Evolutionary conservation across 2,888 invertebrate genomes (phyloP), one percentile per base, ranked within the genome.

Genomic region (Tachina grossa): DNA sequence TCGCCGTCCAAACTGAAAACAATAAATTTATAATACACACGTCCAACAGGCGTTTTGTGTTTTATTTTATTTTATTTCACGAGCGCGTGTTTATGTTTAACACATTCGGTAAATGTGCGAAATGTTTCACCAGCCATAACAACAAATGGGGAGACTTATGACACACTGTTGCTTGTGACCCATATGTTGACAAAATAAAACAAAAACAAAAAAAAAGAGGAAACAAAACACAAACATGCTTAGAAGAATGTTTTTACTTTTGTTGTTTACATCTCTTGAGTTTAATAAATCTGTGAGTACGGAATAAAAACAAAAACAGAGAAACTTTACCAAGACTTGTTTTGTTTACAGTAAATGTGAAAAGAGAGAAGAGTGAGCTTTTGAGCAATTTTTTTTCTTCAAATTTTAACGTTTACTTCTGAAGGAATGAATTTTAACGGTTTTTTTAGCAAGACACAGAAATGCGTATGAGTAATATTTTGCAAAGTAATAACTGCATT

Each of bases 1-100:
- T 88, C 84, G 84, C 87, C 87, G 87, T 87, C 87, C 87, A 85
- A 88, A 88, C 88, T 88, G 87, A 85, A 82, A 57, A 76, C 69
- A 78, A 61, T 22, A 83, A 59, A 51, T 78, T 71, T 49, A 69
- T 69, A 45, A 55, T 59, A 49, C n/a, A 43, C 53, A 81, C 69
- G 83, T 85, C 84, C 82, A 87, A 88, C 87, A 86, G 86, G 85
- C 88, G 68, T 79, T 83, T 31, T 31, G 5, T 31, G 6, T 31
- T 31, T 31, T 31, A 31, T 31, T 31, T 31, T 84, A 11, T 43
- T 63, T 59, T 55, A n/a, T 61, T 75, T 11, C 41, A 59, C 68
- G 19, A 49, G n/a, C 51, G 51, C 47, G 43, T 75, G 49, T 65
- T 57, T 71, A 83, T 51, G 45, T 51, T 53, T 19, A 45, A n/a